These are phyloP conservation scores for Nomada fucata DNA, from an alignment of 2,888 invertebrate species.

Conservation along the genomic window DNA sequence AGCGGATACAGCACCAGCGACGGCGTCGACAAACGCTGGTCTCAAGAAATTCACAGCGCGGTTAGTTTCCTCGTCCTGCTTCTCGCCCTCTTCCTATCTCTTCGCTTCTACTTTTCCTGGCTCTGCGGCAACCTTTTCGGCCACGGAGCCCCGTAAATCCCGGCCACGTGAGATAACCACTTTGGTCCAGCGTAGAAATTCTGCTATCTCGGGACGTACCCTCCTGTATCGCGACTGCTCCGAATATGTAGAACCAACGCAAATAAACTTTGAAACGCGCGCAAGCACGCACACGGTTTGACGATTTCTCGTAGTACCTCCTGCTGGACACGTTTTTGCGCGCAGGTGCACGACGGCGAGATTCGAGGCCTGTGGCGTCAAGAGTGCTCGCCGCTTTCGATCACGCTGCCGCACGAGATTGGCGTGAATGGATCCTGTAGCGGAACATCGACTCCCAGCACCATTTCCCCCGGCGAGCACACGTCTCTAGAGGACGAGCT, in stretches of 20 bases:
- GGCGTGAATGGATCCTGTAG: constrained; percentile 80
- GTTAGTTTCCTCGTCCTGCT: constrained; percentile 77
- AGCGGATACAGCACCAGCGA: constrained; percentile 96
- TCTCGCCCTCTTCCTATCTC: constrained; percentile 52
- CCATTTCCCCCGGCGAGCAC: constrained; percentile 84
- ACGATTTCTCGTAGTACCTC: constrained; percentile 56
- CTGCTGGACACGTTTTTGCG: constrained; percentile 64
- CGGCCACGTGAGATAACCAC: background rate
- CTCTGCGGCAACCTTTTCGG: constrained; percentile 34
- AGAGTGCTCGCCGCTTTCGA: constrained; percentile 81
- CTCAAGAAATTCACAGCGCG: constrained; percentile 88
- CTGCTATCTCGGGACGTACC: background rate
- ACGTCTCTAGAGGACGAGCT: constrained; percentile 81
- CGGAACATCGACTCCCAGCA: constrained; percentile 84
- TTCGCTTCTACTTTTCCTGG: constrained; percentile 39
- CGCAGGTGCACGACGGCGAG: constrained; percentile 79
- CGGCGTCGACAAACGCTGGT: constrained; percentile 92
- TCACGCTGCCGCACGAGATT: constrained; percentile 79
- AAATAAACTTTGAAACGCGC: constrained; percentile 31
- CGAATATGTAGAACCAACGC: constrained; percentile 19
- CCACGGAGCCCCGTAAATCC: constrained; percentile 6
- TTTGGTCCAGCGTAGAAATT: constrained; percentile 1
- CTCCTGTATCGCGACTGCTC: background rate
- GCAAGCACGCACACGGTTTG: constrained; percentile 17
- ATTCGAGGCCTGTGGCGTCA: constrained; percentile 79